Evolutionary conservation across 23 tunicate genomes (phyloP), one percentile per base, ranked within the genome.

Genomic region (Halocynthia roretzi): DNA sequence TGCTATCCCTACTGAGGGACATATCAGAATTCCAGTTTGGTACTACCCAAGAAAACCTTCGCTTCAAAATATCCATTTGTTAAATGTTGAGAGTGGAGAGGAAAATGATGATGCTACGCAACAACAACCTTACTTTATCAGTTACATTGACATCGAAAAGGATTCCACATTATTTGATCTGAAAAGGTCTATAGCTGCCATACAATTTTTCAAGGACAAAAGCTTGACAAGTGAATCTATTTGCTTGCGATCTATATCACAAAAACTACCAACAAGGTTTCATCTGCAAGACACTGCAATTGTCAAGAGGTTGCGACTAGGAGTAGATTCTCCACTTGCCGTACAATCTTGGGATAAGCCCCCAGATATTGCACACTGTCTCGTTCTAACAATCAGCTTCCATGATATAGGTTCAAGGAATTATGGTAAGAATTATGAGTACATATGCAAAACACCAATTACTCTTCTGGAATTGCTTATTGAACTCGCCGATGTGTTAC

Each of bases 241-340:
- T 54, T 74, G 78, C 21, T 53, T 74, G 20, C 78, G 78, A n/a
- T 74, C 78, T 8, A 54, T 74, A 21, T 50, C 60, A 10, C 62
- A 74, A 54, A 74, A 74, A 18, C 31, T 74, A 9, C 78, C 78
- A 54, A 53, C 78, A 14, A 52, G 56, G 56, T 74, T 74, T 18
- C 78, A 74, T 74, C 31, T 74, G 17, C 78, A 74, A 74, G 78
- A 74, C 19, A 74, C 19, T 74, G 56, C 78, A 10, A 52, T 52
- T 53, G 31, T 74, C 18, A 74, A 74, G 21, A 10, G 64, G 62
- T 48, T 74, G 22, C 78, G 78, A 12, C 78, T 74, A 8, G 78
- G 78, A 56, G 22, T 64, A 54, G 56, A 4, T 8, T 17, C 63
- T 17, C 78, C 78, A 18, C 19, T 74, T 20, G 78, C 78, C 19